phyloP scores from a whole-genome alignment of 2,888 invertebrate genomes.

The Panzeria rudis region DNA sequence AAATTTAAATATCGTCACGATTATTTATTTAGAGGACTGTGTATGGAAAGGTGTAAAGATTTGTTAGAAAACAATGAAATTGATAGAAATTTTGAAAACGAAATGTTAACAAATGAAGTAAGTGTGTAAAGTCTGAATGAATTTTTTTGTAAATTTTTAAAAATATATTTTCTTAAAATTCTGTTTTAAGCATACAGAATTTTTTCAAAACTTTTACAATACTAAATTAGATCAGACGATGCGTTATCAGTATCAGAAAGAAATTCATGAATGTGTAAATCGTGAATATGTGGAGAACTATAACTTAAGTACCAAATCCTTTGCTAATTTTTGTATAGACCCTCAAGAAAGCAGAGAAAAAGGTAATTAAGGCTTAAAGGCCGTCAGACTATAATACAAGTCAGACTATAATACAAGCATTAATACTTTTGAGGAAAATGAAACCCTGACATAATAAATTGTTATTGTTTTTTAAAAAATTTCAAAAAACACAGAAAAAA shows the following conservation, averaged over 20 bases:
- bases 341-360: constrained; percentile 60
- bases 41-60: constrained; percentile 75
- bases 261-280: constrained; percentile 78
- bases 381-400: too few species aligned
- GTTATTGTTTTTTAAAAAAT: too few species aligned
- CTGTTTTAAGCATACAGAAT: constrained; percentile 30
- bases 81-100: background rate
- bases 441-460: too few species aligned
- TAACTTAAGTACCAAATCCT: constrained; percentile 75
- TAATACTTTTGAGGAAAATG: too few species aligned
- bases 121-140: background rate
- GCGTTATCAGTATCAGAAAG: constrained; percentile 23
- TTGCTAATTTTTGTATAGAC: constrained; percentile 77
- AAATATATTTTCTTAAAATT: background rate
- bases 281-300: constrained; percentile 73
- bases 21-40: constrained; percentile 77
- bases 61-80: constrained; percentile 41
- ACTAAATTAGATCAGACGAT: constrained; percentile 15
- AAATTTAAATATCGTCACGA: constrained; percentile 78
- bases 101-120: constrained; percentile 73
- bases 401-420: too few species aligned
- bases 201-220: constrained; percentile 9
- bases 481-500: too few species aligned
- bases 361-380: too few species aligned
- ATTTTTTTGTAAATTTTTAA: background rate